phyloP scores from a whole-genome alignment of 2,888 invertebrate genomes.

The Melinopterus prodromus region DNA sequence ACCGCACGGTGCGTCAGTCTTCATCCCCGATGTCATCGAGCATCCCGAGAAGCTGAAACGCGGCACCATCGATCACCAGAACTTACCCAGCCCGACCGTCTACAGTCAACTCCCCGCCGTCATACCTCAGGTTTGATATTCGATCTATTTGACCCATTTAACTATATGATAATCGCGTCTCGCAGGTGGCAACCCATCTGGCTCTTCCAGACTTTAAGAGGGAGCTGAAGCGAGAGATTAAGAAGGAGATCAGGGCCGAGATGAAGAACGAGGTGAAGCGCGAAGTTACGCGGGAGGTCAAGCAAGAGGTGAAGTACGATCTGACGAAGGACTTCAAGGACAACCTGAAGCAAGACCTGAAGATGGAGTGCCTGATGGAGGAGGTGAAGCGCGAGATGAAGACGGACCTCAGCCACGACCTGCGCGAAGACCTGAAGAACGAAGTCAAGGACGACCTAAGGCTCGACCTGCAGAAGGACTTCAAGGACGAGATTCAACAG shows the following conservation, averaged over 20 bases:
- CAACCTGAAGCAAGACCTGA: constrained; percentile 4
- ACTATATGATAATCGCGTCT: no score
- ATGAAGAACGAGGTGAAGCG: neutral
- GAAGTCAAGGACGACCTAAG: neutral
- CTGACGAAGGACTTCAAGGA: constrained; percentile 4
- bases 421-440: neutral
- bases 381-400: neutral
- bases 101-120: neutral
- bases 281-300: neutral
- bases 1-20: neutral
- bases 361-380: constrained; percentile 8
- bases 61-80: neutral
- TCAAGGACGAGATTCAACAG: neutral
- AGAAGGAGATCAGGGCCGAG: neutral
- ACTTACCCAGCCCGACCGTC: neutral
- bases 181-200: neutral
- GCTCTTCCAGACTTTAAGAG: constrained; percentile 4
- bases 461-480: neutral
- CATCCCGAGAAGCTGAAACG: neutral
- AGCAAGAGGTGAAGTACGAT: neutral
- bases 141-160: no score
- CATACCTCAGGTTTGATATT: neutral
- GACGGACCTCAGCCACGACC: neutral
- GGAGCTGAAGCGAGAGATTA: neutral
- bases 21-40: neutral